Evolutionary conservation across 1,140 invertebrate species (phyloP), one percentile per base, ranked within the genome.

Genomic region (Coboldia fuscipes): DNA sequence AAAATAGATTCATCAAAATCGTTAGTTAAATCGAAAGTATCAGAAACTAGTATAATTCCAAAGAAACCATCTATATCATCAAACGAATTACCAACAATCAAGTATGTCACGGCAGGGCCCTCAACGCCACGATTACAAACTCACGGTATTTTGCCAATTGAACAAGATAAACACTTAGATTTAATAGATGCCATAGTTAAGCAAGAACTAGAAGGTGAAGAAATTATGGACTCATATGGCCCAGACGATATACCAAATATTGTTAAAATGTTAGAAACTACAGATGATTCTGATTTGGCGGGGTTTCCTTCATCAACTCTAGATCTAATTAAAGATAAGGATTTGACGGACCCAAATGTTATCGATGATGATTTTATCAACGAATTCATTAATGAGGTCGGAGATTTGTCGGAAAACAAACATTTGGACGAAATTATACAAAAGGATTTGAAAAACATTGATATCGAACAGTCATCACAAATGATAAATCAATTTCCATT

Each of bases 361-460:
- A 33, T 45, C 12, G 64, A 67, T 39, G 68, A 72, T 50, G 62
- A 66, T 23, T 60, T 72, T 14, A 65, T 68, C 3, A 69, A 71
- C 39, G 70, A 73, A 52, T 63, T 73, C 35, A 45, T 73, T 8
- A 69, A 71, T 55, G 66, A 72, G 51, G 69, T 73, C 10, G 70
- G 69, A 3, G 63, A 71, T 12, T 51, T 73, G 13, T 69, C 71
- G 8, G 66, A 68, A 35, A 70, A 70, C 44, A 70, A 73, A 47
- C 62, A 66, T 43, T 54, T 73, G 18, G 67, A 72, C 45, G 70
- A 71, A 45, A 68, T 69, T 16, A 69, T 73, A 32, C 69, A 72
- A 43, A 61, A 70, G 52, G 56, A 66, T 63, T 36, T 57, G 63
- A 45, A 56, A 64, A 54, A 4, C 8, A 29, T 5, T n/a, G 16